Evolutionary conservation across 2,888 invertebrate species (phyloP), one percentile per base, ranked within the genome.

Genomic region (Phlogophora meticulosa): DNA sequence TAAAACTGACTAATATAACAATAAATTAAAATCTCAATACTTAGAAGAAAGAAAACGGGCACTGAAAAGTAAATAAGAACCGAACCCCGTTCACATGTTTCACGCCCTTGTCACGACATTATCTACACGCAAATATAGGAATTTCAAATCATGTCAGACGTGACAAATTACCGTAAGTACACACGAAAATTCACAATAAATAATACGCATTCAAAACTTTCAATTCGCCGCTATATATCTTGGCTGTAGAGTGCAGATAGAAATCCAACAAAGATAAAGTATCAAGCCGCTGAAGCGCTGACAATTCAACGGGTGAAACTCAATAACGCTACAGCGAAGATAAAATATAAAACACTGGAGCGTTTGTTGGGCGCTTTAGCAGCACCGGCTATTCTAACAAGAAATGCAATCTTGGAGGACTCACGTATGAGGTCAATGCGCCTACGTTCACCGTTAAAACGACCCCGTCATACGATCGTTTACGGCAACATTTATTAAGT

Each of bases 381-480:
- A 78, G 82, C 82, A 85, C 74, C 82, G 78, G 74, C 78, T 79
- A 76, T 79, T 82, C 79, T 83, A 81, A 86, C 80, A 82, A 82
- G 80, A 86, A 86, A 82, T 84, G 81, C 85, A 87, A 84, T 84
- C 80, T 81, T 84, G 48, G 63, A 82, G 78, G 71, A 80, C 84
- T 85, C 85, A 81, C 80, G 76, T 79, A 82, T 74, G 77, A 80
- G 90, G 89, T 91, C 88, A 89, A 86, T 82, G 90, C 70, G 81
- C 78, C 77, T 78, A 84, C 66, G 64, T 64, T 81, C 80, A 86
- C 88, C 87, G 87, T 88, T 89, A 84, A 88, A 85, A 82, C 80
- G 67, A 67, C 22, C 60, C 79, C 55, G 46, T 61, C 82, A 81
- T 76, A 81, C 76, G 76, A 82, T 80, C 70, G 53, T 69, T 85